These are phyloP conservation scores for Pseudanteris insignis DNA, from an alignment of 2,888 invertebrate genomes.

Conservation along the genomic window DNA sequence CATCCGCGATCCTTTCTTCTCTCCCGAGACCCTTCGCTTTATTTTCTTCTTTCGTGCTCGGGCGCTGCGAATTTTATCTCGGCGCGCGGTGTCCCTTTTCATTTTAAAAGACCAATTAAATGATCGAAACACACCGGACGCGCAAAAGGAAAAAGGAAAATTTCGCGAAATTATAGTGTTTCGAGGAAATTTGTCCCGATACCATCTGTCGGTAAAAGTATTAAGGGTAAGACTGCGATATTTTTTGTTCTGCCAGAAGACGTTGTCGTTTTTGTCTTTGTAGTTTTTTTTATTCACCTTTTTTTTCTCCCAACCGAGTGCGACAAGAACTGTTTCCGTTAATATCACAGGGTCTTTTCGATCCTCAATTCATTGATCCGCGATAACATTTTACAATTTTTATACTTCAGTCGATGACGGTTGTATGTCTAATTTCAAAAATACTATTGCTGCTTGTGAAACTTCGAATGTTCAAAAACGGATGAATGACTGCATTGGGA, in stretches of 20 bases:
- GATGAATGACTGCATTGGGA: too few species aligned
- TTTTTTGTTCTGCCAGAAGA: neutral
- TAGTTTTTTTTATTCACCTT: too few species aligned
- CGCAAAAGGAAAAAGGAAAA: conserved; percentile 22
- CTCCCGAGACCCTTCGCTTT: conserved; percentile 9
- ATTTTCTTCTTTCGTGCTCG: conserved; percentile 23
- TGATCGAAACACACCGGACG: conserved; percentile 21
- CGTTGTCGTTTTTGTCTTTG: too few species aligned
- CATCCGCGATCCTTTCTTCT: conserved; percentile 24
- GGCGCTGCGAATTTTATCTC: conserved; percentile 28
- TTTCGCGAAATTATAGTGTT: conserved; percentile 23
- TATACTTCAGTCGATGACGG: too few species aligned
- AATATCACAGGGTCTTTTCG: too few species aligned
- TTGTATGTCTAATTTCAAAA: too few species aligned
- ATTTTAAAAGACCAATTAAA: conserved; percentile 32
- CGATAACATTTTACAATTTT: too few species aligned
- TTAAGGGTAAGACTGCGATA: neutral
- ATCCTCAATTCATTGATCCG: too few species aligned
- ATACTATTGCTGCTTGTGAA: too few species aligned
- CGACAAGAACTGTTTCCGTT: too few species aligned
- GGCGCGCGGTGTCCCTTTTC: conserved; percentile 24
- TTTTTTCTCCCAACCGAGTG: too few species aligned
- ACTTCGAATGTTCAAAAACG: too few species aligned
- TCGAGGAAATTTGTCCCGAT: conserved; percentile 26
- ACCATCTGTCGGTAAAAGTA: conserved; percentile 15